Evolutionary conservation across 1,140 invertebrate genomes (phyloP), one percentile per base, ranked within the genome.

Genomic region (Drosophila ercepeae): DNA sequence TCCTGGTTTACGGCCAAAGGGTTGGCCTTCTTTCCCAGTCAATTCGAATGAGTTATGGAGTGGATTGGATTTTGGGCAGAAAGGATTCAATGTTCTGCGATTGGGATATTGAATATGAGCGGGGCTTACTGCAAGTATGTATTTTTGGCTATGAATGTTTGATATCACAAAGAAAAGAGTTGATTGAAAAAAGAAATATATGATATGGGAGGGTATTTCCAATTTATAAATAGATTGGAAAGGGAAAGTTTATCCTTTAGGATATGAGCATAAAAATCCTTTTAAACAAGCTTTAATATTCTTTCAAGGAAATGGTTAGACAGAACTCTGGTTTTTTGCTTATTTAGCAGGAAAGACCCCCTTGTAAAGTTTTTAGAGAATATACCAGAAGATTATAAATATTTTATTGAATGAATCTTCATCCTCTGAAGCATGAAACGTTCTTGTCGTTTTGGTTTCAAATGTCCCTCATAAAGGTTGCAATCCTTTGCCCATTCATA

Each of bases 1-100:
- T 65, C 67, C 68, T 76, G 72, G 21, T 81, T 73, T 63, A 76
- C 70, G 69, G 48, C 36, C 65, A 65, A 75, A 75, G 63, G 48
- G 70, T 65, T 34, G 27, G 19, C 32, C 16, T 14, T 16, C 14
- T 44, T 19, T 51, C 19, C 27, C 21, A 67, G 19, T 21, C 60
- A 49, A 67, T 67, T 68, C 64, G 61, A 45, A 68, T 68, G 64
- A 68, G 64, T 68, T 68, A 68, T 68, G n/a, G 63, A 6, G 7
- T 25, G 60, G 19, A 65, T 67, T 67, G 13, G 39, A 45, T 68
- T 67, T 14, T 25, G 57, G 39, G 1, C 1, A 49, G 19, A 3
- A 23, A n/a, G 14, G 13, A 32, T 52, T 67, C 29, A 29, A 45
- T 4, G 16, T 41, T 13, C 6, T 25, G 14, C 9, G 4, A 0